These are phyloP conservation scores for Eciton burchellii DNA, from an alignment of 1,140 invertebrate genomes.

Conservation along the genomic window DNA sequence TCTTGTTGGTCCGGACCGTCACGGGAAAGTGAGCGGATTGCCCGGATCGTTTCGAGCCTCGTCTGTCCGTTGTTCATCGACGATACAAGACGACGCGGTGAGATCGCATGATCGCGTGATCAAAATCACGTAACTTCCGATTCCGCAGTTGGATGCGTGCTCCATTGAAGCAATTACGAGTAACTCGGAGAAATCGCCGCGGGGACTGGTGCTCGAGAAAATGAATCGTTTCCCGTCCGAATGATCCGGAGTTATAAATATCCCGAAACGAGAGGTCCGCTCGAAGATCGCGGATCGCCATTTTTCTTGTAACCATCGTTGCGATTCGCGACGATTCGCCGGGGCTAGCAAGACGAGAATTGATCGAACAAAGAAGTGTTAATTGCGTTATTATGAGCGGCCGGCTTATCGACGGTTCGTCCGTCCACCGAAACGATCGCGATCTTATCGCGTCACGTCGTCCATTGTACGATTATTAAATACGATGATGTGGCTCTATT, in stretches of 20 bases:
- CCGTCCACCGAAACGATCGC: constrained; percentile 71
- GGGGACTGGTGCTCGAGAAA: too few relatives aligned
- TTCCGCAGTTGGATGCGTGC: too few relatives aligned
- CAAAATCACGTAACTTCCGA: too few relatives aligned
- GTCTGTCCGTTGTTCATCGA: not conserved
- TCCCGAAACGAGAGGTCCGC: not conserved
- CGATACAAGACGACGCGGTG: not conserved
- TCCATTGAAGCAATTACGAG: too few relatives aligned
- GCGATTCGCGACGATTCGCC: constrained; percentile 57
- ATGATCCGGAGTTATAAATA: constrained; percentile 9
- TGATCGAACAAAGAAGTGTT: constrained; percentile 77
- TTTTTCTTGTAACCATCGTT: constrained; percentile 45
- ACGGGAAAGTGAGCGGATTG: not conserved
- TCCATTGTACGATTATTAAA: constrained; percentile 78
- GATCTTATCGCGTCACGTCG: constrained; percentile 72
- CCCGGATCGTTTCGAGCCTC: not conserved
- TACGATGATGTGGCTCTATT: constrained; percentile 77
- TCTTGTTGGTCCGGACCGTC: not conserved
- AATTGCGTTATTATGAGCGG: constrained; percentile 75
- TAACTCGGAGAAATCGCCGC: too few relatives aligned
- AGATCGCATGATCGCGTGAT: too few relatives aligned
- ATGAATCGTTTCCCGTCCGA: not conserved
- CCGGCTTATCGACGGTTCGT: constrained; percentile 60
- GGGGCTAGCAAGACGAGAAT: constrained; percentile 66
- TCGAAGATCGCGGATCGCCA: not conserved